phyloP scores from a whole-genome alignment of 64 coral and sea anemone species.

The Stichodactyla mertensii region DNA sequence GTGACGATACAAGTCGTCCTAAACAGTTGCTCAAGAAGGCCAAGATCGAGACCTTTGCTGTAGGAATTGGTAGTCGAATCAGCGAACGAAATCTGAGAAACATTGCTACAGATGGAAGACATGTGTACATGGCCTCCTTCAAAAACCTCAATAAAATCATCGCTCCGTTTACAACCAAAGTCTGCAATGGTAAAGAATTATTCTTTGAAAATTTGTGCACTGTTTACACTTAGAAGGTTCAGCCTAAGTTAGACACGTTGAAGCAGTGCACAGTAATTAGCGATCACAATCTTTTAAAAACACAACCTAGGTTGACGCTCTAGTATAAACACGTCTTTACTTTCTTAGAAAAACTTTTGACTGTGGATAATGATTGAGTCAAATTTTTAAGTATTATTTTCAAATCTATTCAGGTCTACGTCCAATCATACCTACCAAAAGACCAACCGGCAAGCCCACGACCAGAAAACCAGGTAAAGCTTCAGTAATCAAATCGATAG shows the following conservation, averaged over 20 bases:
- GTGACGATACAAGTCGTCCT: slow-evolving; percentile 45
- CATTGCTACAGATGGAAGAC: slow-evolving; percentile 54
- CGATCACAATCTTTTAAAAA: too few relatives aligned
- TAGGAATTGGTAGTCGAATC: slow-evolving; percentile 37
- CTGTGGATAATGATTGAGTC: too few relatives aligned
- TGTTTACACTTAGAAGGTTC: not conserved
- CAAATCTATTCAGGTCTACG: slow-evolving; percentile 7
- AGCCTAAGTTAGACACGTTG: too few relatives aligned
- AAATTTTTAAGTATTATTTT: not conserved
- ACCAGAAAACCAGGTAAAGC: slow-evolving; percentile 34
- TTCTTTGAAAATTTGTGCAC: not conserved
- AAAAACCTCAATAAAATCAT: slow-evolving; percentile 34
- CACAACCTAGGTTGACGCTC: too few relatives aligned
- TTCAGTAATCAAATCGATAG: not conserved
- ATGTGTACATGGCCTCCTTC: slow-evolving; percentile 54
- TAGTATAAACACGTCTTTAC: too few relatives aligned
- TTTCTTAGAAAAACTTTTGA: too few relatives aligned
- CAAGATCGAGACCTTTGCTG: slow-evolving; percentile 60
- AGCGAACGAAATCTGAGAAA: slow-evolving; percentile 41
- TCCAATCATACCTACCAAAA: slow-evolving; percentile 14
- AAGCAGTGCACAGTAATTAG: too few relatives aligned
- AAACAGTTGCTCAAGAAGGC: slow-evolving; percentile 43
- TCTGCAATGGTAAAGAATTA: slow-evolving; percentile 60
- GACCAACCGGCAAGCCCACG: slow-evolving; percentile 3
- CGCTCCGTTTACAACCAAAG: slow-evolving; percentile 40